Percentiles rank a stretch among this genome's conserved stretches.
Evolutionary conservation across 2,797 vertebrate genomes (phyloP).

Genomic region (Gallinago solitaria): DNA sequence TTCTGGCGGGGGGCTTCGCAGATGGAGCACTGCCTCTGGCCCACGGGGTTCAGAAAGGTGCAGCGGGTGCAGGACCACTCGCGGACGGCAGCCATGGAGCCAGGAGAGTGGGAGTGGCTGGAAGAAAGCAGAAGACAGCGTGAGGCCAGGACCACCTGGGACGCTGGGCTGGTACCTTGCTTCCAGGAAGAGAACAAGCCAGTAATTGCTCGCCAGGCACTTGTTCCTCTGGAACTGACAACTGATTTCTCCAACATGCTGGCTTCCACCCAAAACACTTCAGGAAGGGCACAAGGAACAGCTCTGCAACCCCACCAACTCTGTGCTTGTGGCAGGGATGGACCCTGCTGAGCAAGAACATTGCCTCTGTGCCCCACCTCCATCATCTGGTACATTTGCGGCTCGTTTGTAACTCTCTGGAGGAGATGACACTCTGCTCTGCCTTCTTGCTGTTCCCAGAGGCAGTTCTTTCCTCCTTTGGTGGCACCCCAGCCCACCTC

Average conservation of each 20-base stretch:
- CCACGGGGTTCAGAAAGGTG: constrained; percentile 91
- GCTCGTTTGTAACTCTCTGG: neutral
- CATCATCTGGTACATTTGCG: neutral
- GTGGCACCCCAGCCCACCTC: neutral
- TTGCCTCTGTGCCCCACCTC: fast-evolving
- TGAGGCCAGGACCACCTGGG: neutral
- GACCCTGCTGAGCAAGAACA: neutral
- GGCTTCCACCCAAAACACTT: neutral
- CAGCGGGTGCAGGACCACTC: constrained; percentile 98
- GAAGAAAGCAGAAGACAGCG: constrained; percentile 14
- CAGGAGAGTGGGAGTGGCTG: constrained; percentile 91
- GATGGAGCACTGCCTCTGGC: constrained; percentile 94
- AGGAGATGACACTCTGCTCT: neutral
- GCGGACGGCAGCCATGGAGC: constrained; percentile 89
- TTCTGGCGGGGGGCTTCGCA: constrained; percentile 96
- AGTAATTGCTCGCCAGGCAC: neutral
- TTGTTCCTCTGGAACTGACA: neutral
- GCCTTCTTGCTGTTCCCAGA: neutral
- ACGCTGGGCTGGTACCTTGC: neutral
- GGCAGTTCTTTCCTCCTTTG: neutral
- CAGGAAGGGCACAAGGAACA: neutral
- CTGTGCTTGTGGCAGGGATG: fast-evolving
- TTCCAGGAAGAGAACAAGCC: neutral
- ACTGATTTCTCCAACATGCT: fast-evolving
- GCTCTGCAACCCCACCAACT: too few species aligned